phyloP scores from a whole-genome alignment of 2,113 vertebrate species.

The Leucosticte australis region DNA sequence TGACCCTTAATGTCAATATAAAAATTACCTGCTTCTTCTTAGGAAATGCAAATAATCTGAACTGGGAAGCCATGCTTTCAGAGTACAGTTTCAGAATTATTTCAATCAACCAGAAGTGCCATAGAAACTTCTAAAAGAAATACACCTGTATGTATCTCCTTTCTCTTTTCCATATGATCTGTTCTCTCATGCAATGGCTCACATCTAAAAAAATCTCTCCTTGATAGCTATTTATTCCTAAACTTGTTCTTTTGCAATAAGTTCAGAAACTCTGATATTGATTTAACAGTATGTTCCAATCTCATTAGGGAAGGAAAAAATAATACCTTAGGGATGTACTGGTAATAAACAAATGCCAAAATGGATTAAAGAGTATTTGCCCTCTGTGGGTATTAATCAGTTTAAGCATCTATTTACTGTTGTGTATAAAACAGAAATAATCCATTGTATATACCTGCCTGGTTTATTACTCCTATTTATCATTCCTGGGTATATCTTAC shows the following conservation, averaged over 20 bases:
- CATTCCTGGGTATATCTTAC: not conserved
- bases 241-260: not conserved
- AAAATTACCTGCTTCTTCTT: not conserved
- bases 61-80: not conserved
- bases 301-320: not conserved
- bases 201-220: not conserved
- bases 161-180: not conserved
- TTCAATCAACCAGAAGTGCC: not conserved
- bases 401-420: conserved; percentile 1
- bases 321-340: not conserved
- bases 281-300: not conserved
- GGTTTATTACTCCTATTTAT: conserved; percentile 57
- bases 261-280: not conserved
- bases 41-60: not conserved
- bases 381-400: not conserved
- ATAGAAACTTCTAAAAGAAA: not conserved
- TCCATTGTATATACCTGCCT: not conserved
- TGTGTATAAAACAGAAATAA: conserved; percentile 9
- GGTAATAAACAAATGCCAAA: conserved; percentile 2
- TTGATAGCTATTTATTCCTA: not conserved
- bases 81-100: not conserved
- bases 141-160: not conserved
- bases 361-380: not conserved
- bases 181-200: not conserved
- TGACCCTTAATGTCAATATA: not conserved